Evolutionary conservation across 2,113 vertebrate genomes (phyloP).

Genomic region (Hassar affinis): DNA sequence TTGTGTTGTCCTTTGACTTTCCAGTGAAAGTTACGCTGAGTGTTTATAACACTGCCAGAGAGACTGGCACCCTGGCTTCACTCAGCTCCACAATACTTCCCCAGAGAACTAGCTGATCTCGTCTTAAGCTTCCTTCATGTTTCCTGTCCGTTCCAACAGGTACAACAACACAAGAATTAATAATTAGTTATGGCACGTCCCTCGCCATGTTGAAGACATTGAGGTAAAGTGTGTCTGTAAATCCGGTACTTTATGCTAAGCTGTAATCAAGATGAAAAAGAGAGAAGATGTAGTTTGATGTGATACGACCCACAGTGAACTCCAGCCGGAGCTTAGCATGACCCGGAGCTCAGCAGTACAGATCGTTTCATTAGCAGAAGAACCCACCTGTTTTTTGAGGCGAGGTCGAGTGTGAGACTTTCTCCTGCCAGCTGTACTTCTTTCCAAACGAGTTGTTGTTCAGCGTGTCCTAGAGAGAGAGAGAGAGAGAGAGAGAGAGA

Average conservation of each 20-base stretch:
- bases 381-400: slow-evolving; percentile 91
- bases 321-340: background rate
- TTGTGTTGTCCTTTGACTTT: background rate
- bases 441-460: slow-evolving; percentile 98
- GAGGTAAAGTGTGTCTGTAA: background rate
- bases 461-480: slow-evolving; percentile 83
- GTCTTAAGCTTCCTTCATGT: background rate
- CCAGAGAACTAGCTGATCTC: background rate
- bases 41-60: no score
- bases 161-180: background rate
- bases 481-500: slow-evolving; percentile 18
- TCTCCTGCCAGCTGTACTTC: slow-evolving; percentile 99
- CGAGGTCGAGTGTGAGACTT: slow-evolving; percentile 89
- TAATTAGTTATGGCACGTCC: background rate
- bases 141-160: no score
- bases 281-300: no score
- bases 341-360: background rate
- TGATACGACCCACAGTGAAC: background rate
- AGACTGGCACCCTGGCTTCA: background rate
- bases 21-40: background rate
- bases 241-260: background rate
- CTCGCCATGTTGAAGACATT: background rate
- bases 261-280: no score
- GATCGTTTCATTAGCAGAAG: background rate
- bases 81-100: background rate